phyloP scores from a whole-genome alignment of 2,113 vertebrate genomes.

The Pachypanchax playfairii region DNA sequence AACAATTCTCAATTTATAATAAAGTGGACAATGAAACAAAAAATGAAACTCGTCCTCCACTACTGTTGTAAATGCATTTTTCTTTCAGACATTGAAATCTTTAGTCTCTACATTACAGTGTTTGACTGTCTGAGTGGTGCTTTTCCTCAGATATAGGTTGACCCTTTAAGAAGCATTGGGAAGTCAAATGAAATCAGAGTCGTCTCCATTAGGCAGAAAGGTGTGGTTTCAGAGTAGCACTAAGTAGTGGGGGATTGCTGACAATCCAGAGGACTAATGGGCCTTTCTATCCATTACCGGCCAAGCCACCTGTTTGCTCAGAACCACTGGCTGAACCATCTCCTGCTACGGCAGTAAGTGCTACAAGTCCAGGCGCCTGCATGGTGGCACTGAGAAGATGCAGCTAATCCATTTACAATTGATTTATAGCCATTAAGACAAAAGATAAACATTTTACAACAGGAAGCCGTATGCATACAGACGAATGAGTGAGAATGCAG shows the following conservation, averaged over 20 bases:
- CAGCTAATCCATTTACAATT: slow-evolving; percentile 75
- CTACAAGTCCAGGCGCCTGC: slow-evolving; percentile 64
- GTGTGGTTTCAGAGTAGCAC: slow-evolving; percentile 75
- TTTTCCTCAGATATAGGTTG: slow-evolving; percentile 31
- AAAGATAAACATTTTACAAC: slow-evolving; percentile 72
- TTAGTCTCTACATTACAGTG: slow-evolving; percentile 10
- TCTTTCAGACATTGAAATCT: not conserved
- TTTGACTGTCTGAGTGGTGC: not conserved
- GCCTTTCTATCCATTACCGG: slow-evolving; percentile 70
- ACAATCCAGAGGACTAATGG: slow-evolving; percentile 71
- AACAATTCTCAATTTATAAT: too few relatives aligned
- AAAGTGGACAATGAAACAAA: too few relatives aligned
- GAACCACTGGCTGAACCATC: slow-evolving; percentile 42
- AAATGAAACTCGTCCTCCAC: too few relatives aligned
- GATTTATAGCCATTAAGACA: slow-evolving; percentile 69
- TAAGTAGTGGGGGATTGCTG: slow-evolving; percentile 74
- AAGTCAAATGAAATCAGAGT: slow-evolving; percentile 61
- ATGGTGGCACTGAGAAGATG: slow-evolving; percentile 58
- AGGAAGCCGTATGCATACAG: slow-evolving; percentile 61
- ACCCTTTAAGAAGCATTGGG: slow-evolving; percentile 58
- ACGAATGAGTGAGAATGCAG: slow-evolving; percentile 45
- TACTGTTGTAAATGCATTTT: not conserved
- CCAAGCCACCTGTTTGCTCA: slow-evolving; percentile 54
- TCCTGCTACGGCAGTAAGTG: slow-evolving; percentile 53
- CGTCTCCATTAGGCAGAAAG: slow-evolving; percentile 71